These are phyloP conservation scores for Corythornis vintsioides DNA, from an alignment of 2,113 vertebrate genomes.

Conservation along the genomic window DNA sequence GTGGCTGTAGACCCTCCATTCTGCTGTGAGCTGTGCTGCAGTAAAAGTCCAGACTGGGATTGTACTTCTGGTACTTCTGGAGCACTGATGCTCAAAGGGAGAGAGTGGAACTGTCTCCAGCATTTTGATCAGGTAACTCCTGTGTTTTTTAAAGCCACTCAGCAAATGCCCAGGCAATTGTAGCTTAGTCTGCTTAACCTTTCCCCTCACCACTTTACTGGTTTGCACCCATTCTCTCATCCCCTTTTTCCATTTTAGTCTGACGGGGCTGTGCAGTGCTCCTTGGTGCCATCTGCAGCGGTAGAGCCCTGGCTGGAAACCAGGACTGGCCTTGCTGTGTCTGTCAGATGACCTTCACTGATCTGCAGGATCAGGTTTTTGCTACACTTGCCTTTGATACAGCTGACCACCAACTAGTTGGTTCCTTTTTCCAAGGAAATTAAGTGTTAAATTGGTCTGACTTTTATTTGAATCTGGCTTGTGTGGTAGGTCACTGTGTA, in stretches of 20 bases:
- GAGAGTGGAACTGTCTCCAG: neutral
- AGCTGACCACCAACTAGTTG: neutral
- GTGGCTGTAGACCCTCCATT: neutral
- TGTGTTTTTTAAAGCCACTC: neutral
- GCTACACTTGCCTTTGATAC: neutral
- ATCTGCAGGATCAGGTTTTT: neutral
- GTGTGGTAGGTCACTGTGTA: neutral
- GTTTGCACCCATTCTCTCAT: neutral
- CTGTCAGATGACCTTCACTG: neutral
- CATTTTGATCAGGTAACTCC: neutral
- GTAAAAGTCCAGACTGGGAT: neutral
- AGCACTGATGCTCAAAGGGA: neutral
- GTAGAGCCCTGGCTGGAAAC: neutral
- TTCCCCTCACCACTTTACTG: neutral
- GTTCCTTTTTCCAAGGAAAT: neutral
- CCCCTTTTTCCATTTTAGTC: neutral
- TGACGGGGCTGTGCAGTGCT: rapidly evolving
- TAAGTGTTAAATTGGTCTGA: neutral
- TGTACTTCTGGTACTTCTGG: neutral
- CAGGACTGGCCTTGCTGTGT: neutral
- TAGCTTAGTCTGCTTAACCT: neutral
- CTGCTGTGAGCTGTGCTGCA: neutral
- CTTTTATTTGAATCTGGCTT: neutral
- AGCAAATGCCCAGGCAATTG: neutral
- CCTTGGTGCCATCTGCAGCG: neutral